These are phyloP conservation scores for Callionymus lyra DNA, from an alignment of 2,113 vertebrate genomes.

Conservation along the genomic window DNA sequence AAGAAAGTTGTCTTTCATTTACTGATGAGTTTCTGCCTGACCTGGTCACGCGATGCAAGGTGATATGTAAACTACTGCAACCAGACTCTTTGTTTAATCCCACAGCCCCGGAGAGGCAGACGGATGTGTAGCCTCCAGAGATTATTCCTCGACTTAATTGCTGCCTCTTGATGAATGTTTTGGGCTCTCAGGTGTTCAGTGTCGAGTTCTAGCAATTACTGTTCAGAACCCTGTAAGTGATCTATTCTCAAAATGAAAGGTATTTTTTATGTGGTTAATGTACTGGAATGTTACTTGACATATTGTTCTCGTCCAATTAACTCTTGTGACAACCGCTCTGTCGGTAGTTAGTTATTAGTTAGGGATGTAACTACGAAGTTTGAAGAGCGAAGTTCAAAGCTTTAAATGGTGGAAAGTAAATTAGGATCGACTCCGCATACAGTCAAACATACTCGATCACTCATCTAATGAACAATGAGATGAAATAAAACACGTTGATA, in stretches of 20 bases:
- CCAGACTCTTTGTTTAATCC: slow-evolving; percentile 27
- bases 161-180: slow-evolving; percentile 28
- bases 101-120: slow-evolving; percentile 11
- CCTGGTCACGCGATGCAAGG: slow-evolving; percentile 9
- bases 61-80: slow-evolving; percentile 19
- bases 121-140: slow-evolving; percentile 9
- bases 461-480: too few species aligned
- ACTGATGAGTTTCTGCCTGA: background rate
- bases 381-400: too few species aligned
- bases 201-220: slow-evolving; percentile 53
- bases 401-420: too few species aligned
- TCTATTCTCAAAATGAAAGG: too few species aligned
- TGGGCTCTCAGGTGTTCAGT: slow-evolving; percentile 36
- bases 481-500: too few species aligned
- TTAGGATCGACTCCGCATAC: too few species aligned
- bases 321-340: too few species aligned
- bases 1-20: background rate
- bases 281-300: slow-evolving; percentile 1
- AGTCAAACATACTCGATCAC: too few species aligned
- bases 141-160: slow-evolving; percentile 43
- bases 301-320: too few species aligned
- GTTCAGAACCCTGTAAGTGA: slow-evolving; percentile 5
- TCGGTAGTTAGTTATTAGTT: too few species aligned
- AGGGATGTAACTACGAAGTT: too few species aligned
- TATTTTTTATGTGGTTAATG: too few species aligned